Evolutionary conservation across 2,797 vertebrate species (phyloP).

Genomic region (Cottoperca gobio): DNA sequence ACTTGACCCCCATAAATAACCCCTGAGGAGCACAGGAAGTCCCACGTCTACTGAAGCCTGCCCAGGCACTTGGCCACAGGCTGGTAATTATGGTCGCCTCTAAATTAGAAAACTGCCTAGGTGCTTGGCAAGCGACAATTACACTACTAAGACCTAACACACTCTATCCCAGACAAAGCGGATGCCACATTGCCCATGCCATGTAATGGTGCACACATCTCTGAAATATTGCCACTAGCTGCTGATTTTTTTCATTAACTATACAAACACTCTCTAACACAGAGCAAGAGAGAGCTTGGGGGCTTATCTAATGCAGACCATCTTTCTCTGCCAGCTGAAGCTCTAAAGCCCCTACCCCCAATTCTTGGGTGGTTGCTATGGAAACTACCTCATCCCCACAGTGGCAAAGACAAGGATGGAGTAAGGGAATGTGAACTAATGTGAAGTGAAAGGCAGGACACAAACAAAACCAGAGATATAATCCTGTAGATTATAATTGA

Average conservation of each 20-base stretch:
- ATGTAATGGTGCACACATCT: constrained; percentile 23
- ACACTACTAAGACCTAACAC: constrained; percentile 32
- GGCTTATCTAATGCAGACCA: constrained; percentile 70
- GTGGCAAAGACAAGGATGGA: constrained; percentile 60
- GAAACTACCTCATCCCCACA: constrained; percentile 80
- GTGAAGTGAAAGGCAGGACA: constrained; percentile 19
- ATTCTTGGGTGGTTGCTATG: constrained; percentile 82
- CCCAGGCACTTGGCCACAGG: constrained; percentile 60
- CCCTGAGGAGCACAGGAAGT: constrained; percentile 41
- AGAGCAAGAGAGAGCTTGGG: constrained; percentile 12
- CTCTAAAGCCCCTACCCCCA: constrained; percentile 73
- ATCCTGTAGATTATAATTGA: background rate
- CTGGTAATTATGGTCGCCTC: constrained; percentile 60
- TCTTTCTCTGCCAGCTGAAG: constrained; percentile 71
- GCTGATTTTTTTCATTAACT: constrained; percentile 49
- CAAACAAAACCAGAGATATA: constrained; percentile 12
- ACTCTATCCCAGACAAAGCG: constrained; percentile 47
- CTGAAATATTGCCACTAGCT: constrained; percentile 40
- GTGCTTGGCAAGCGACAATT: constrained; percentile 35
- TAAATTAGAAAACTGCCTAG: constrained; percentile 65
- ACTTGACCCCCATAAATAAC: constrained; percentile 72
- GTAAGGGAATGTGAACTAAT: constrained; percentile 55
- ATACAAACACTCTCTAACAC: constrained; percentile 32
- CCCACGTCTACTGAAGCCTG: constrained; percentile 15
- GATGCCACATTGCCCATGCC: background rate